These are phyloP conservation scores for Plebejus argus DNA, from an alignment of 2,888 invertebrate genomes.

Conservation along the genomic window DNA sequence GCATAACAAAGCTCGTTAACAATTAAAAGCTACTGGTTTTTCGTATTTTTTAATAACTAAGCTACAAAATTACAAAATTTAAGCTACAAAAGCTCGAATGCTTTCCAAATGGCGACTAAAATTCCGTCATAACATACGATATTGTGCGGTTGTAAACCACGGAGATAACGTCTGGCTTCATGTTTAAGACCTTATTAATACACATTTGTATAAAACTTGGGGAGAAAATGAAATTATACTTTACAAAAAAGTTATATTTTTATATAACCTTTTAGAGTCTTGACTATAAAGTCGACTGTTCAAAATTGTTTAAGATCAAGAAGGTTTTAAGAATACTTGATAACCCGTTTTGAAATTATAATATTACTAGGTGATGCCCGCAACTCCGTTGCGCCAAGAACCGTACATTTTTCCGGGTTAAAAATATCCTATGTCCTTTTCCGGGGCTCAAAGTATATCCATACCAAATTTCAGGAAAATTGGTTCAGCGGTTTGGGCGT, in stretches of 20 bases:
- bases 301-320: background rate
- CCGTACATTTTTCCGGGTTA: too few relatives aligned
- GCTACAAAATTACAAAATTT: too few relatives aligned
- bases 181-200: constrained; percentile 31
- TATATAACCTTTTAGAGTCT: background rate
- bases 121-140: constrained; percentile 40
- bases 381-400: too few relatives aligned
- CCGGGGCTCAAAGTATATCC: too few relatives aligned
- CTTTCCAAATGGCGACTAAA: constrained; percentile 36
- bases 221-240: constrained; percentile 11
- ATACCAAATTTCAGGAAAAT: too few relatives aligned
- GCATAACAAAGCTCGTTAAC: background rate
- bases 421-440: too few relatives aligned
- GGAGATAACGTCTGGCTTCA: constrained; percentile 33
- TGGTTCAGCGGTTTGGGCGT: too few relatives aligned
- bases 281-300: background rate
- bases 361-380: too few relatives aligned
- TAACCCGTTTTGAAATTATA: background rate
- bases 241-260: background rate
- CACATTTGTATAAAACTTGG: constrained; percentile 26
- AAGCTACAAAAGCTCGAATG: constrained; percentile 23
- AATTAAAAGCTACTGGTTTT: background rate
- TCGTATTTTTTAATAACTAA: background rate
- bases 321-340: background rate
- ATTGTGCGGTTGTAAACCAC: constrained; percentile 34